phyloP scores from a whole-genome alignment of 2,888 invertebrate genomes.

The Stomorhina lunata region DNA sequence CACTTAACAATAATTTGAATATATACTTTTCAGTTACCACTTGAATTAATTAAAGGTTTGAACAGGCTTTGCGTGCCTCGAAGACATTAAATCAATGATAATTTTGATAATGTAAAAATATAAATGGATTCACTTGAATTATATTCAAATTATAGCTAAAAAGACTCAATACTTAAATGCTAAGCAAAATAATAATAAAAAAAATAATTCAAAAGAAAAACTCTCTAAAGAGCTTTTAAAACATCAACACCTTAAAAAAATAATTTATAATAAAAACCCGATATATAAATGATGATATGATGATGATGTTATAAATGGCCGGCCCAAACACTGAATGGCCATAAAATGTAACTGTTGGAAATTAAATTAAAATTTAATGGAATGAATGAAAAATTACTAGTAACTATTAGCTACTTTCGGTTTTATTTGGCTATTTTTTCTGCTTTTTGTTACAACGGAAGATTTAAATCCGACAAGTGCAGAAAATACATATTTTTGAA shows the following conservation, averaged over 20 bases:
- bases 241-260: not conserved
- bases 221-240: not conserved
- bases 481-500: not conserved
- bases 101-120: conserved; percentile 8
- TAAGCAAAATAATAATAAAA: conserved; percentile 5
- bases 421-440: not conserved
- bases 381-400: not conserved
- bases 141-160: not conserved
- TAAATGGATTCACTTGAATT: conserved; percentile 1
- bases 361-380: no score
- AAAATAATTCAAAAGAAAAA: conserved; percentile 1
- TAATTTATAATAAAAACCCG: not conserved
- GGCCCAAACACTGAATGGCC: not conserved
- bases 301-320: not conserved
- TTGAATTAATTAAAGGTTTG: not conserved
- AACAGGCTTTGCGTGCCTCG: conserved; percentile 46
- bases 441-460: conserved; percentile 6
- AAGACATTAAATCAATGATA: conserved; percentile 37
- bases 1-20: not conserved
- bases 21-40: not conserved
- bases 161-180: not conserved
- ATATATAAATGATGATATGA: not conserved
- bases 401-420: not conserved
- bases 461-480: conserved; percentile 14
- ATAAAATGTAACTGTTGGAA: conserved; percentile 1